Base-by-base conservation (phyloP, 1,140 invertebrate species). In the Drosophila sp. region DNA sequence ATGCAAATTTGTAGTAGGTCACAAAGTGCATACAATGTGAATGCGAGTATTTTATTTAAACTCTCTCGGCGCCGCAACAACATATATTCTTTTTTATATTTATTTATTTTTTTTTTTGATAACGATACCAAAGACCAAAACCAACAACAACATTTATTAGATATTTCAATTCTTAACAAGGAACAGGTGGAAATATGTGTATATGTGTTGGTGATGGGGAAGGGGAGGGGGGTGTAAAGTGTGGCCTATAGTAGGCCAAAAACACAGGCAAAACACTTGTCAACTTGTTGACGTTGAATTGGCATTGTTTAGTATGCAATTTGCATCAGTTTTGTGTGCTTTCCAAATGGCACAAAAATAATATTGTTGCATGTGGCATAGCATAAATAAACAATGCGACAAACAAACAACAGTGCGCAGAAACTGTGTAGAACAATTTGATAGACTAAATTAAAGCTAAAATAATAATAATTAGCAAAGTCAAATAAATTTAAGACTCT, bases 1-100 rank as follows among this genome's bases (percentile, higher is more conserved):
- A 87, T 87, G 82, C 78, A 87, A 87, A 87, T 87, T 87, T 87
- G 71, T 82, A 61, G 63, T 76, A 63, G 80, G 57, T 71, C 80
- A 82, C 76, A 84, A 73, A 77, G 62, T 74, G 74, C 73, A 74
- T 62, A 79, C 63, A 82, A 69, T 72, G 40, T 6, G 2, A 29
- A 29, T 29, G 4, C 62, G 72, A 76, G 67, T 64, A 46, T 79
- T 82, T 80, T 83, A 84, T 83, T 84, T 83, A 75, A 72, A 62
- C 62, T 54, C 51, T 56, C 21, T 34, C 65, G 74, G 78, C 70
- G 78, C 72, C 80, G 57, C 67, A 67, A 66, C 62, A 71, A 67
- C 62, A 67, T 67, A 71, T 62, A 25, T 29, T 8, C 11, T 32
- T 51, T 2, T 21, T 2, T 21, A 21, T 21, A 21, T 62, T 5